A percentile compares a stretch with the other conserved stretches of the same genome.
Evolutionary conservation across 2,888 invertebrate genomes (phyloP).

Genomic region (Mimas tiliae): DNA sequence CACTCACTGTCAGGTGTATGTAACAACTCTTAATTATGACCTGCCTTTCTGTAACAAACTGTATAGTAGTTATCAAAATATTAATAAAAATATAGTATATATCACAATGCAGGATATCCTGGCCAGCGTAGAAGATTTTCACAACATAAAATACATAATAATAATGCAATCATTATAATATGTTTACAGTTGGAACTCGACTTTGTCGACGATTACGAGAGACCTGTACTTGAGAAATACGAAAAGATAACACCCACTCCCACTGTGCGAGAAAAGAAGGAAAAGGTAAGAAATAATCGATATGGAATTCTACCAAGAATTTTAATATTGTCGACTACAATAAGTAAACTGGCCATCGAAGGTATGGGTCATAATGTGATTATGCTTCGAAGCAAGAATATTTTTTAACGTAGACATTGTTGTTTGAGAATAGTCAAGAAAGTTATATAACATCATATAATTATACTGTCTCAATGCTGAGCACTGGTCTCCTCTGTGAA

Average conservation of each 20-base stretch:
- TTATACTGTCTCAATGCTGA: too few species aligned
- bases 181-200: constrained; percentile 73
- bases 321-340: not conserved
- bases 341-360: not conserved
- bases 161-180: constrained; percentile 31
- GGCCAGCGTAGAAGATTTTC: not conserved
- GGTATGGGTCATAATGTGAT: not conserved
- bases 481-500: too few species aligned
- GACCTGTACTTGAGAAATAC: constrained; percentile 89
- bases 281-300: constrained; percentile 57
- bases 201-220: constrained; percentile 89
- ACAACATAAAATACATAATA: constrained; percentile 18
- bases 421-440: too few species aligned
- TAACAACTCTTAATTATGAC: too few species aligned
- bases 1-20: too few species aligned
- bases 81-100: not conserved
- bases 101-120: not conserved
- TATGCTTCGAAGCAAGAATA: too few species aligned
- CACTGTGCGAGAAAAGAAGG: constrained; percentile 73
- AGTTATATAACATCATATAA: too few species aligned
- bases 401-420: too few species aligned
- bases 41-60: too few species aligned
- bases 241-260: constrained; percentile 84
- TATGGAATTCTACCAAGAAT: not conserved
- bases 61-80: not conserved